phyloP scores from a whole-genome alignment of 2,113 vertebrate genomes.

The Spermophilus dauricus region DNA sequence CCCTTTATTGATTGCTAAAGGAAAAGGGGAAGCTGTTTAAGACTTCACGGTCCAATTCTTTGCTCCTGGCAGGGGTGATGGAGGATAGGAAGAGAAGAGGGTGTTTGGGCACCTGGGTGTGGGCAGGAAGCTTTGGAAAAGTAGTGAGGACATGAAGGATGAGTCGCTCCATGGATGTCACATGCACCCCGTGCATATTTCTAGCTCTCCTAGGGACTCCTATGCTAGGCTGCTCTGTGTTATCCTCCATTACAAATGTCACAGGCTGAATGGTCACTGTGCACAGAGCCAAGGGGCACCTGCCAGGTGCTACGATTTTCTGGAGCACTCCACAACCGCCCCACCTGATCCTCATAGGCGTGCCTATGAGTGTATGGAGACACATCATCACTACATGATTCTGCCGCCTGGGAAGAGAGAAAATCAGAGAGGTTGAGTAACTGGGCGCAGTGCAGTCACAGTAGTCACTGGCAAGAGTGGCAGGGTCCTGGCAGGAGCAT shows the following conservation, averaged over 20 bases:
- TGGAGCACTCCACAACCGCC: fast-evolving
- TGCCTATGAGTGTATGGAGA: not conserved
- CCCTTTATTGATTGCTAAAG: not conserved
- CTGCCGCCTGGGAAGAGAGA: not conserved
- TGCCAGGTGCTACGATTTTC: too few species aligned
- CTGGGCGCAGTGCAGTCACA: not conserved
- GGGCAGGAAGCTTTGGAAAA: not conserved
- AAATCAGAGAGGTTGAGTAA: not conserved
- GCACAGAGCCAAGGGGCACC: not conserved
- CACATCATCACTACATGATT: not conserved
- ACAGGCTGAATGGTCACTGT: not conserved
- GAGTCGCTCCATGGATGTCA: fast-evolving
- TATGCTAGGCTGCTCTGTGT: not conserved
- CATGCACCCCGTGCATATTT: fast-evolving
- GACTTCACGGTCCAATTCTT: not conserved
- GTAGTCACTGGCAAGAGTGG: not conserved
- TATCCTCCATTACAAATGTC: not conserved
- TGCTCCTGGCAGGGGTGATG: not conserved
- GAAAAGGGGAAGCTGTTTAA: not conserved
- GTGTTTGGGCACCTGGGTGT: fast-evolving
- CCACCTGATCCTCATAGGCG: not conserved
- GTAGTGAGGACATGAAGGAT: not conserved
- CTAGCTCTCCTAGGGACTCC: too few species aligned
- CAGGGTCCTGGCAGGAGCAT: not conserved
- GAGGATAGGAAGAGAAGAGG: not conserved